Evolutionary conservation across 2,888 invertebrate species (phyloP), one percentile per base, ranked within the genome.

Genomic region (Hydrotaea cyrtoneurina): DNA sequence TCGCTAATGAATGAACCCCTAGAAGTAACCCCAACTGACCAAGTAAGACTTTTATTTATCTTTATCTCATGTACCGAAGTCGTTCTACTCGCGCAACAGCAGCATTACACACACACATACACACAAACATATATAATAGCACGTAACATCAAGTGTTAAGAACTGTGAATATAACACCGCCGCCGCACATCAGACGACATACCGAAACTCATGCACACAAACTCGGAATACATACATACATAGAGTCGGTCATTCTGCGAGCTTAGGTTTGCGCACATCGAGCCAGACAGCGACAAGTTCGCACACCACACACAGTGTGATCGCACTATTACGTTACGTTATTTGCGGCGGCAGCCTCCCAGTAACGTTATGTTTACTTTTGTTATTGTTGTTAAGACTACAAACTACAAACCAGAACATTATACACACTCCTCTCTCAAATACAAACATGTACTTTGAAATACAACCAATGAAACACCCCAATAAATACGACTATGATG

Each of bases 1-100:
- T 91, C 90, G 89, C 90, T 91, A 91, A 89, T 91, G 90, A 92
- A 92, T 92, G 90, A 90, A 91, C 90, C 89, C 89, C 88, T 88
- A 87, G 88, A 87, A 87, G 87, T 88, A 86, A 87, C 86, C 85
- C 87, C 80, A 88, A 87, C 86, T 86, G 86, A 86, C 78, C 87
- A 90, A 88, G 90, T 90, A 88, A 88, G 87, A 88, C 89, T 89
- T 87, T 77, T 69, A 73, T 75, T 80, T 71, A 80, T 59, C 62
- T 81, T 85, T 74, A 76, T 72, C 43, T 75, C 75, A 66, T 74
- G 39, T 69, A 50, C 55, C 74, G 53, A 74, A 78, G 80, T 80
- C 71, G 59, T 66, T 55, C 83, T 82, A 64, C 59, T 76, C 53
- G 69, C 83, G 75, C 75, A 83, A 76, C 80, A 73, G 69, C 71